Conservation (phyloP, 2,888 invertebrate species). For the Drosophila pegasa region DNA sequence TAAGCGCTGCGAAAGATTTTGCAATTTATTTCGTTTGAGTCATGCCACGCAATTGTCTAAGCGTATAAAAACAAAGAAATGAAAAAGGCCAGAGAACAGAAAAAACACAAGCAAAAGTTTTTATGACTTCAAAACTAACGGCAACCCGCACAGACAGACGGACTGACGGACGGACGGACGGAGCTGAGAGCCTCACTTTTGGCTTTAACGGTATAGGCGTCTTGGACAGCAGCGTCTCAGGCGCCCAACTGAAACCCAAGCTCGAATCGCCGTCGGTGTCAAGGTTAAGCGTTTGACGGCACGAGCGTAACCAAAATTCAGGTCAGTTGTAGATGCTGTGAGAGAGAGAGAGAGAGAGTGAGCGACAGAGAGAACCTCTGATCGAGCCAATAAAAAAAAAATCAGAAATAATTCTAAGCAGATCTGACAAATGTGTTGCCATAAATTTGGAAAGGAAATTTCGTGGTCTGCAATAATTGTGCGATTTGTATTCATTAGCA, state of each 20-base stretch:
- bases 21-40: conserved; percentile 77
- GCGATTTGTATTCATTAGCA: conserved; percentile 71
- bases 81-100: neutral
- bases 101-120: conserved; percentile 33
- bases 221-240: conserved; percentile 17
- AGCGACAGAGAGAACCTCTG: neutral
- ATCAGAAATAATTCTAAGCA: conserved; percentile 6
- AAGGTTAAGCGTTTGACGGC: conserved; percentile 73
- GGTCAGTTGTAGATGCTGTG: conserved; percentile 50
- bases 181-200: conserved; percentile 49
- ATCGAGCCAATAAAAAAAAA: neutral
- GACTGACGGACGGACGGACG: conserved; percentile 13
- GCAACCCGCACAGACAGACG: conserved; percentile 41
- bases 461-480: conserved; percentile 57
- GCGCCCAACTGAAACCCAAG: conserved; percentile 6
- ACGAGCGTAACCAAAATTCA: conserved; percentile 70
- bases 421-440: conserved; percentile 60
- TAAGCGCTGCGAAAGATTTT: conserved; percentile 68
- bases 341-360: no score
- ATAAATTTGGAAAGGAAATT: conserved; percentile 65
- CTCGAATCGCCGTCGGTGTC: conserved; percentile 58
- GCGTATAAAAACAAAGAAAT: conserved; percentile 25
- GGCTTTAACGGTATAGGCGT: conserved; percentile 49
- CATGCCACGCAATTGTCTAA: conserved; percentile 72
- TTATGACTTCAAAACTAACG: conserved; percentile 69